Base-by-base conservation (phyloP, 1,140 invertebrate species). In the Littorina saxatilis region DNA sequence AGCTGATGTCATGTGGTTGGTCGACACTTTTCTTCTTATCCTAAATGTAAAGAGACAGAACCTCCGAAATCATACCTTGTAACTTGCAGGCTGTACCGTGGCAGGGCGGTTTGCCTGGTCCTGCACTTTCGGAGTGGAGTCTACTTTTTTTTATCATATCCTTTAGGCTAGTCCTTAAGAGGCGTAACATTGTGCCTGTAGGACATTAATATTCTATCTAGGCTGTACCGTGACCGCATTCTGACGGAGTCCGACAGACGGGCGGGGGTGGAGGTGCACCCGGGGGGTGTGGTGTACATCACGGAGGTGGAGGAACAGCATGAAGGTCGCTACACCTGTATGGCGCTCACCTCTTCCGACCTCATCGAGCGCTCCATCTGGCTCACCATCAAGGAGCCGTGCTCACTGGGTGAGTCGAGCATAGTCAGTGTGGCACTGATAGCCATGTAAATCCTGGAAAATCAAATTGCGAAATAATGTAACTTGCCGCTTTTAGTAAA, bases 261-360 rank as follows among this genome's bases (percentile, higher is more conserved):
- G 17, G 43, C 39, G 29, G 82, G 85, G 11, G 80, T 86, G n/a
- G 81, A 86, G 55, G 83, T 86, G 2, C 83, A 86, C 70, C 83
- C 83, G 7, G 83, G 83, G 7, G 85, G 85, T 23, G 85, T 86
- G 47, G 68, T 83, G 23, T 74, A 82, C 61, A 82, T 86, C 37
- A 80, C 83, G 20, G 83, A 86, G 37, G 72, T 83, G 17, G 81
- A 66, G 32, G 83, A 86, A 11, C 76, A 81, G 32, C 80, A 84
- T 37, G 84, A 82, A 23, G 85, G 85, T 7, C 68, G 82, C 29
- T 86, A 86, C 80, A 86, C 85, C 20, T 86, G 85, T 32, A 82
- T 84, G 79, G 85, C 83, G 5, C 37, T 80, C 27, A 81, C 79
- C 4, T 23, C 76, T 40, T 58, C 55, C 20, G 82, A 84, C 61